phyloP scores from a whole-genome alignment of 2,888 invertebrate genomes.

The Nephrocerus scutellatus region DNA sequence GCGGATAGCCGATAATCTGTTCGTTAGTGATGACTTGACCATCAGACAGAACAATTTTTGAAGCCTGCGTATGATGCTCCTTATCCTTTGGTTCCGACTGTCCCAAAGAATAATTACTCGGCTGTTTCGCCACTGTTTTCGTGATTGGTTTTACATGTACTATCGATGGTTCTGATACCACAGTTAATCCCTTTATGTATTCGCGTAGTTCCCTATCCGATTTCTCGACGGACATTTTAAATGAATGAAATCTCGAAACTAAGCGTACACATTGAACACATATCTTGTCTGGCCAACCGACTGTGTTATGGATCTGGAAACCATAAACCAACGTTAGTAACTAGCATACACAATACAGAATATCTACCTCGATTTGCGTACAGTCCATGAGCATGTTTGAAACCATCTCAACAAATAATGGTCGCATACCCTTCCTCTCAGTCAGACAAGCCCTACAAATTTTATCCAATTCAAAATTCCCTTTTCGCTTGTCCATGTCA shows the following conservation, averaged over 20 bases:
- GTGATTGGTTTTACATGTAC: constrained; percentile 21
- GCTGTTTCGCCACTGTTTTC: too few species aligned
- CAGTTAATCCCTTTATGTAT: constrained; percentile 34
- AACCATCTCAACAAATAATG: constrained; percentile 53
- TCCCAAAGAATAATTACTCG: too few species aligned
- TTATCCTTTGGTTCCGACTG: too few species aligned
- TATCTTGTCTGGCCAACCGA: constrained; percentile 52
- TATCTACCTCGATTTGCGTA: constrained; percentile 54
- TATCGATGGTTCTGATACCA: constrained; percentile 29
- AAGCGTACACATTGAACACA: constrained; percentile 55
- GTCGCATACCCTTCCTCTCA: constrained; percentile 57
- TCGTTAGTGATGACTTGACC: constrained; percentile 29
- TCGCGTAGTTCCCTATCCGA: constrained; percentile 50
- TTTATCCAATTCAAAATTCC: too few species aligned
- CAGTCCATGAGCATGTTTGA: constrained; percentile 56
- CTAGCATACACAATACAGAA: too few species aligned
- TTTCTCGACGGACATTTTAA: constrained; percentile 52
- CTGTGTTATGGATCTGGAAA: constrained; percentile 51
- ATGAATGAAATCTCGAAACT: constrained; percentile 54
- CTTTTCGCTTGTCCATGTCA: constrained; percentile 23
- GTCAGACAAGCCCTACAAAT: too few species aligned
- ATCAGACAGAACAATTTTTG: constrained; percentile 31
- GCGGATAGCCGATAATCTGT: constrained; percentile 28
- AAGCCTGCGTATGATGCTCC: constrained; percentile 18
- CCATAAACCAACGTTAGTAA: too few species aligned